Base-by-base conservation (phyloP, 2,797 vertebrate species). In the Hozukius guyotensis region DNA sequence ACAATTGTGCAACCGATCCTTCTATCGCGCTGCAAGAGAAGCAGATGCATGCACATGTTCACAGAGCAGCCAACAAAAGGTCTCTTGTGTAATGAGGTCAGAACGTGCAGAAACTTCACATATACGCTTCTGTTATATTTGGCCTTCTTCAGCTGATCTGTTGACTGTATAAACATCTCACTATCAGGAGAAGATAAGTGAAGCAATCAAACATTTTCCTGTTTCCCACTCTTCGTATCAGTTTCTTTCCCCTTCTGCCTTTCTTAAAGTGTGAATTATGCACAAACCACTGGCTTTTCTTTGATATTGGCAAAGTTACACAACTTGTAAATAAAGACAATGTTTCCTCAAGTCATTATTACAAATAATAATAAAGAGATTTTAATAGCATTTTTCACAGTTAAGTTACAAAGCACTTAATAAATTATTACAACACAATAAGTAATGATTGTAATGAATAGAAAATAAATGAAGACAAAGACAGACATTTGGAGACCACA, bases 41-140 rank as follows among this genome's bases (percentile, higher is more conserved):
- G 27, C 59, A 53, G 36, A 56, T 53, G 61, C 25, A 24, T 52
- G 10, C 61, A 63, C 22, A 2, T 31, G n/a, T 29, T 72, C 31
- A 32, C 16, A 20, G 52, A 38, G 2, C 13, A 72, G 53, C 34
- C 52, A 27, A 20, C 46, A 42, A 70, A 22, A 60, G 32, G 9
- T 52, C 6, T 81, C 8, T 31, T 46, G 38, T 46, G 9, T 52
- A 75, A 52, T 46, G 31, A 75, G 46, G 82, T 82, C 78, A 78
- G 24, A 71, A 49, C 1, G 4, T 32, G 59, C 49, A 62, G 25
- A 55, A 16, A 55, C 53, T 29, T 56, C 11, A 72, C 36, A 57
- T n/a, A 18, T 6, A 53, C 61, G 52, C 13, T n/a, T n/a, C 12
- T 38, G 12, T 67, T 36, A 13, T 24, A 59, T 14, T 3, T 71